Conservation (phyloP, 1,140 invertebrate species). For the Trichomalopsis sarcophagae region DNA sequence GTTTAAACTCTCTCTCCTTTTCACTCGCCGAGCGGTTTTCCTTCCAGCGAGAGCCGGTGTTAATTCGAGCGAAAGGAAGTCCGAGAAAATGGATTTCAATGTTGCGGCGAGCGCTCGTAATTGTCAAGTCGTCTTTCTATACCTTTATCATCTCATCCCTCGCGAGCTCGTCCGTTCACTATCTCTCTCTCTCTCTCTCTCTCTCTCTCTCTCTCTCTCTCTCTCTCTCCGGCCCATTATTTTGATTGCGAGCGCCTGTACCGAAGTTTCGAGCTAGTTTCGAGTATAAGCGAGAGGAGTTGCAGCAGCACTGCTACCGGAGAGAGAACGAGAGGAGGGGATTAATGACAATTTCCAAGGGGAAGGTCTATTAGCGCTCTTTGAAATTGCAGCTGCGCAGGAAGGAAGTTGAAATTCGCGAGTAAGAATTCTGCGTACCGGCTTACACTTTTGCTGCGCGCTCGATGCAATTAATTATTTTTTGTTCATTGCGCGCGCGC, state of each 20-base stretch:
- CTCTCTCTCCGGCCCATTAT: conserved; percentile 16
- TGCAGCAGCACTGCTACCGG: background rate
- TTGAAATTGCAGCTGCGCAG: conserved; percentile 26
- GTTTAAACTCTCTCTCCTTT: background rate
- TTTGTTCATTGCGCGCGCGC: background rate
- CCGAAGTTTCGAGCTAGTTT: conserved; percentile 36
- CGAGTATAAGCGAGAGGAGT: background rate
- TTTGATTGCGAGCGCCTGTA: conserved; percentile 32
- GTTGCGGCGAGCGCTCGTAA: conserved; percentile 37
- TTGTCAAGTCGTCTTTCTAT: conserved; percentile 31
- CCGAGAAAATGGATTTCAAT: conserved; percentile 55
- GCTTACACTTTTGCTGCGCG: background rate
- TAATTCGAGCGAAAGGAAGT: conserved; percentile 25
- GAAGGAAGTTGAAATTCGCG: conserved; percentile 12
- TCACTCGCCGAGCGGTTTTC: background rate
- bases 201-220: background rate
- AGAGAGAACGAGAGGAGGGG: background rate
- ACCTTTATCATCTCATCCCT: conserved; percentile 28
- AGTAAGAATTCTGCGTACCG: background rate
- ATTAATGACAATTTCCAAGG: conserved; percentile 46
- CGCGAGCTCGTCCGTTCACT: background rate
- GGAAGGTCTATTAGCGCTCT: conserved; percentile 34
- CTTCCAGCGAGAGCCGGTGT: background rate
- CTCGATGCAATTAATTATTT: conserved; percentile 18
- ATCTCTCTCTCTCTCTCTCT: background rate